Evolutionary conservation across 2,888 invertebrate species (phyloP), one percentile per base, ranked within the genome.

Genomic region (Tuta absoluta): DNA sequence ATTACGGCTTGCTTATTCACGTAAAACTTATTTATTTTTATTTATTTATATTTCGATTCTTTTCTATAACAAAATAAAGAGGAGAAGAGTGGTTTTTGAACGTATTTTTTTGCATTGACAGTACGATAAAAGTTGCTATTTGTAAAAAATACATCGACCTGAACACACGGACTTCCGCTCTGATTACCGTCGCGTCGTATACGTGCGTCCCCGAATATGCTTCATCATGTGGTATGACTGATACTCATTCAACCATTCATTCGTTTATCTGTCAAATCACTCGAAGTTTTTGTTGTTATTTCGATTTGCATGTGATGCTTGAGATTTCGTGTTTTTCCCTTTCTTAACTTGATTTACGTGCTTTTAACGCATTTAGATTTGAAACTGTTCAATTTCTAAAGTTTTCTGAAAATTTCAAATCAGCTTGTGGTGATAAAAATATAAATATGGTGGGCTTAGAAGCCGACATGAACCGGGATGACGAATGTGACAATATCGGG

Each of bases 401-500:
- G 45, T 45, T 17, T 45, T 45, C 4, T 45, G 17, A 45, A n/a
- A 8, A 7, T 17, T 17, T 45, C 17, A 45, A 45, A 17, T 17
- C 17, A 45, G 45, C 1, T 45, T 45, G n/a, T 45, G 17, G 3
- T 17, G 45, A n/a, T 8, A 45, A 17, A 53, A 4, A 11, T 12
- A 4, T 56, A 19, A 76, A 71, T 70, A 91, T 91, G 91, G 91
- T 90, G 65, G 89, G 83, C 11, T 74, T 89, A 19, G 88, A 89
- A 49, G 71, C 78, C 56, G 89, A 87, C 66, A 77, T 83, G 70
- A 85, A 81, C 76, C 86, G 85, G 71, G 91, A 91, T 68, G 92
- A 91, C 71, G 91, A 90, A 77, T 89, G 89, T 71, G 92, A 92
- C 74, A 90, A 89, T 75, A 82, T 88, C 69, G 91, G 92, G 5